Base-by-base conservation (phyloP, 35 echinoderm and acorn worm species). In the Apostichopus parvimensis region DNA sequence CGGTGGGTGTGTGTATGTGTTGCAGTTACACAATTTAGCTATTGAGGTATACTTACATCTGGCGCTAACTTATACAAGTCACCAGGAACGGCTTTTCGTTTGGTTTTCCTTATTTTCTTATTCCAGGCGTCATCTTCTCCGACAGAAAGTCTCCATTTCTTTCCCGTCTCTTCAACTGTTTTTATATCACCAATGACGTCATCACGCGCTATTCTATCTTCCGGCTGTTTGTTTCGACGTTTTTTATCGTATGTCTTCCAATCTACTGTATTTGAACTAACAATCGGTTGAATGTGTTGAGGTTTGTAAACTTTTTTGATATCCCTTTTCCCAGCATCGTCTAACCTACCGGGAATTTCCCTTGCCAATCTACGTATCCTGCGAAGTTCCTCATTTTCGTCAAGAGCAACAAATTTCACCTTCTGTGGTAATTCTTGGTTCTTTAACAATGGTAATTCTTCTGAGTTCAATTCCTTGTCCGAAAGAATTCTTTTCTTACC, bases 271-370 rank as follows among this genome's bases (percentile, higher is more conserved):
- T 6, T 8, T 22, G 71, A 75, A 6, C n/a, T 20, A 18, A 3
- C 20, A 24, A 18, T 14, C 9, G 85, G 56, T 22, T 64, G 55
- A 23, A 58, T 22, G 18, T 45, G 64, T 59, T 66, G 9, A 8
- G 64, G 57, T 45, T 87, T 87, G 26, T 87, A 87, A 23, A 87
- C 18, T 18, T 8, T 45, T 45, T 66, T n/a, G 24, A 87, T 87
- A 59, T 61, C 85, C 9, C 85, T 15, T 64, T 61, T 87, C 7
- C 45, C 85, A 7, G 55, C 85, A 8, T 57, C 57, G 28, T 87
- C 85, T 82, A 82, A 82, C 9, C 11, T 6, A 5, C 53, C 57
- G 17, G 85, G 85, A 45, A 87, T 87, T 87, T 87, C 85, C 45
- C 18, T 87, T 13, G 85, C 57, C 10, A 68, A 23, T 7, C 55